Percentiles rank a stretch among this genome's conserved stretches.
These are phyloP conservation scores for Saimiri boliviensis DNA, from an alignment of 2,113 vertebrate species.

Conservation along the genomic window DNA sequence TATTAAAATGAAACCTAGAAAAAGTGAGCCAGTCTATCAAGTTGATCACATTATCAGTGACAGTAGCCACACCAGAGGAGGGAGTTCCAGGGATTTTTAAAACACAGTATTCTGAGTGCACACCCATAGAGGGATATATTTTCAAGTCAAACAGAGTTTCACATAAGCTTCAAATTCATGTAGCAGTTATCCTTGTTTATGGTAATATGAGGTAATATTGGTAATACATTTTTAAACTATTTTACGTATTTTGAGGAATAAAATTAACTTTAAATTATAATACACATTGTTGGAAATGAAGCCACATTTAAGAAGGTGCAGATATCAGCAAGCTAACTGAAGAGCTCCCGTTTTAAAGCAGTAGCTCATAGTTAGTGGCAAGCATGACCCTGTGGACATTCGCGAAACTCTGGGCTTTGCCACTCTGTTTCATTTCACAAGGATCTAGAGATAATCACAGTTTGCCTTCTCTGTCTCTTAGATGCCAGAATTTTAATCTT, in stretches of 20 bases:
- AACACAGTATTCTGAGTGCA: accelerated
- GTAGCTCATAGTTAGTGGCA: accelerated
- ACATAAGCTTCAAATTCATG: no score
- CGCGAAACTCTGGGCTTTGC: neutral
- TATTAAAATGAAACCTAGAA: neutral
- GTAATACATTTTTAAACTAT: neutral
- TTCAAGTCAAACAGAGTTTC: neutral
- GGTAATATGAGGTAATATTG: no score
- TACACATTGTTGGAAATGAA: neutral
- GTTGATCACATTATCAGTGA: neutral
- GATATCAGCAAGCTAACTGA: no score
- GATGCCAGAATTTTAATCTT: neutral
- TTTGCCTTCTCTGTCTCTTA: neutral
- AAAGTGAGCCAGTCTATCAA: neutral
- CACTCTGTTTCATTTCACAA: accelerated
- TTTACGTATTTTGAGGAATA: neutral
- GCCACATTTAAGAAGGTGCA: neutral
- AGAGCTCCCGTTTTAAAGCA: neutral
- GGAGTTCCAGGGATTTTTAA: no score
- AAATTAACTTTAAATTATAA: neutral
- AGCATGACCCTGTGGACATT: accelerated
- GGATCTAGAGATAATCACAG: neutral
- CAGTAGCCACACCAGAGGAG: neutral
- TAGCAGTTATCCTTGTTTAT: neutral
- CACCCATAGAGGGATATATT: accelerated